Evolutionary conservation across 2,797 vertebrate genomes (phyloP), one percentile per base, ranked within the genome.

Genomic region (Sandelia bainsii): DNA sequence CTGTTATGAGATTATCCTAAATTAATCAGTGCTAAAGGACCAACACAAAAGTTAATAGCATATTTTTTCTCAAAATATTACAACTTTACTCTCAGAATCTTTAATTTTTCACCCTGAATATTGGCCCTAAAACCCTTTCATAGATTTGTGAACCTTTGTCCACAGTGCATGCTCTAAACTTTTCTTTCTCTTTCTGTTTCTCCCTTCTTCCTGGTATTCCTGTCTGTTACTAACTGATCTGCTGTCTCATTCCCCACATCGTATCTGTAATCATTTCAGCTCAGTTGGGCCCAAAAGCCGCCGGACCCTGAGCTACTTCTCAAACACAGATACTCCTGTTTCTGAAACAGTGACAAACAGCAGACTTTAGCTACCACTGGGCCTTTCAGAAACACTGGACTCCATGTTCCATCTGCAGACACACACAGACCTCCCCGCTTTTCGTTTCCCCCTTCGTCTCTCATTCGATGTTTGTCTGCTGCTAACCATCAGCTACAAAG

Each of bases 311-410:
- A 91, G 87, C 93, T 90, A 11, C 87, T 94, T 81, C 91, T 92
- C 82, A 93, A 91, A 87, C 90, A 95, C 91, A 96, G 94, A 95
- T 92, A 92, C 93, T 94, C 84, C 81, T 94, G 93, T 93, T 94
- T 90, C 93, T 95, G 92, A 95, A 88, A 88, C 53, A 53, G 70
- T 20, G 13, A 39, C 58, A 39, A 62, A 74, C 60, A 62, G 70
- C 63, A 67, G 46, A 68, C 61, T 75, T 56, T 48, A 68, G 64
- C 73, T 50, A 51, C 72, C 48, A 54, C 66, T 49, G 37, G 66
- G 68, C 76, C 64, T 75, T 83, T 84, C 89, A 86, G 77, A 90
- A 83, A 89, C 79, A 65, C 60, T 51, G 76, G 67, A 86, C 76
- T 75, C 57, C 72, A 81, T 77, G 40, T 74, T 87, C 70, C 85